Evolutionary conservation across 2,888 invertebrate genomes (phyloP), one percentile per base, ranked within the genome.

Genomic region (Graphium colonna): DNA sequence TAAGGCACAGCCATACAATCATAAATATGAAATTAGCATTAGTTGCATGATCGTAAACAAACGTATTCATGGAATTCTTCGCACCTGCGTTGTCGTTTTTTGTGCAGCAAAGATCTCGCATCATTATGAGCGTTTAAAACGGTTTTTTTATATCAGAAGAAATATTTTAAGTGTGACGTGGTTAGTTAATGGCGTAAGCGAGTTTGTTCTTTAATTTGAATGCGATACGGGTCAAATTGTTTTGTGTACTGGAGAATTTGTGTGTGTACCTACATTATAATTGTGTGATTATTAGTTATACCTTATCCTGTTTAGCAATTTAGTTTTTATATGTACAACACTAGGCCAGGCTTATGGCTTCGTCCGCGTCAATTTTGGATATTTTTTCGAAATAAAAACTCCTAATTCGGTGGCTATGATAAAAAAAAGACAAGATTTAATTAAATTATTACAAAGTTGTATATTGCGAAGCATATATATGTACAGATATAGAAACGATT

Each of bases 141-240:
- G 17, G 33, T 33, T 17, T 48, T 49, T 53, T 43, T 52, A 42
- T 41, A 12, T 13, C 5, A 47, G 17, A 12, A 10, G 16, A 43
- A 53, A 53, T 53, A 53, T 31, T 53, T 53, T 3, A 40, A 39
- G n/a, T 15, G 31, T 53, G 53, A 49, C 49, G 53, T 39, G 39
- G 38, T 7, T 10, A 36, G 5, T 8, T 21, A 42, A 16, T 7
- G 1, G 13, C 43, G 26, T 18, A 44, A 26, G 43, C 38, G 28
- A 52, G 26, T 38, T 3, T 42, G 28, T 1, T 13, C 38, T 38
- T 47, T 48, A 48, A 28, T n/a, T 5, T 0, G n/a, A 38, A 7
- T 9, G 7, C 0, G 7, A 16, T 42, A 52, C 16, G 3, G 21
- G 13, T 43, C 38, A 28, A 48, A 43, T 43, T 26, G 3, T 10